Conservation (phyloP, 2,797 vertebrate genomes). For the Helicolenus hilgendorfi region DNA sequence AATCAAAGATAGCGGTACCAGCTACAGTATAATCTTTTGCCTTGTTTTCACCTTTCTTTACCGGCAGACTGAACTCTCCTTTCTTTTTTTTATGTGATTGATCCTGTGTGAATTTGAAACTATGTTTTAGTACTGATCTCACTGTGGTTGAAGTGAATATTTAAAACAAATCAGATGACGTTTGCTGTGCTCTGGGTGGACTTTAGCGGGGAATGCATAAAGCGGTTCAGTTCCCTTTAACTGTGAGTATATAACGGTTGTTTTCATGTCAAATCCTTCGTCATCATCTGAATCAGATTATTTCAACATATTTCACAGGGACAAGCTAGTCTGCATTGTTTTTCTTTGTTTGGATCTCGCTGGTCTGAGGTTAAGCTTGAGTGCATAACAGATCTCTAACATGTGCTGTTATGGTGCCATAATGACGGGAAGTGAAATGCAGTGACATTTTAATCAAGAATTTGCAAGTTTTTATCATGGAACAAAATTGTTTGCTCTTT, state of each 20-base stretch:
- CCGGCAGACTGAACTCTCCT: conserved; percentile 71
- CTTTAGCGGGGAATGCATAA: conserved; percentile 32
- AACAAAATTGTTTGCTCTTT: conserved; percentile 51
- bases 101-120: conserved; percentile 76
- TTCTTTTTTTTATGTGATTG: conserved; percentile 42
- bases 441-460: conserved; percentile 45
- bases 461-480: conserved; percentile 62
- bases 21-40: conserved; percentile 69
- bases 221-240: conserved; percentile 52
- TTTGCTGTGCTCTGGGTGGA: conserved; percentile 69
- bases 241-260: conserved; percentile 53
- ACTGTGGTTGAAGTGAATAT: conserved; percentile 70
- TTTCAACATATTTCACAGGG: conserved; percentile 63
- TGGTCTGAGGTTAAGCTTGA: conserved; percentile 65
- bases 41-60: conserved; percentile 78
- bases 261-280: conserved; percentile 54
- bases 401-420: conserved; percentile 49
- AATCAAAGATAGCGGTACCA: conserved; percentile 64
- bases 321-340: conserved; percentile 27
- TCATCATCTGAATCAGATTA: conserved; percentile 46
- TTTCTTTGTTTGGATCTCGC: conserved; percentile 34
- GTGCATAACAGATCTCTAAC: conserved; percentile 9
- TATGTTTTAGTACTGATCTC: conserved; percentile 54
- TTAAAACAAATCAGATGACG: conserved; percentile 12
- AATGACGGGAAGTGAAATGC: conserved; percentile 22